Evolutionary conservation across 2,113 vertebrate genomes (phyloP).

Genomic region (Tragelaphus strepsiceros): DNA sequence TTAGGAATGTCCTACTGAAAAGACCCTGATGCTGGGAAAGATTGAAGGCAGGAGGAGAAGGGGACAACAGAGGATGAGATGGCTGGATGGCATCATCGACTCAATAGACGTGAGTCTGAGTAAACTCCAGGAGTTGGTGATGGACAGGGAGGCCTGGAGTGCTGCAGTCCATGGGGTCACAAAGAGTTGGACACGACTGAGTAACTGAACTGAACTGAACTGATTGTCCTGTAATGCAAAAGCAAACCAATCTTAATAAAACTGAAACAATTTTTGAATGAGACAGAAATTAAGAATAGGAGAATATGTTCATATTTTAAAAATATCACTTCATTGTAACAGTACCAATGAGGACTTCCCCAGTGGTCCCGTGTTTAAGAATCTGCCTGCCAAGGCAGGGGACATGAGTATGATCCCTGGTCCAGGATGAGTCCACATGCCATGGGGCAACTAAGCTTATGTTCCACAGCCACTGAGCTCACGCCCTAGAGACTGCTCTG

Average conservation of each 20-base stretch:
- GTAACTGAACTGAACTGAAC: not conserved
- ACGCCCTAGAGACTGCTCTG: rapidly evolving
- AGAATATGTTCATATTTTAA: not conserved
- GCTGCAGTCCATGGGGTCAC: not conserved
- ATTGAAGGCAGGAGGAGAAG: not conserved
- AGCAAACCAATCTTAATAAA: not conserved
- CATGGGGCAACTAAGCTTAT: not conserved
- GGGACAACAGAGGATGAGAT: not conserved
- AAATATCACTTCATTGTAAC: not conserved
- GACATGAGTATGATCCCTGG: not conserved
- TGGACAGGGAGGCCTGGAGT: not conserved
- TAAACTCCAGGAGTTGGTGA: not conserved
- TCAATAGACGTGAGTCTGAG: not conserved
- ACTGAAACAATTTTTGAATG: not conserved
- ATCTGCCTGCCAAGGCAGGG: not conserved
- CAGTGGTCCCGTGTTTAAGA: not conserved
- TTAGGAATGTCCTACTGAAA: not conserved
- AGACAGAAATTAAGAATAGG: not conserved
- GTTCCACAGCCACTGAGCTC: not conserved
- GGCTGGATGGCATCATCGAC: not conserved
- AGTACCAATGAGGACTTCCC: not conserved
- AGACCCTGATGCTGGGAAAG: not conserved
- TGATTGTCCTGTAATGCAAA: not conserved
- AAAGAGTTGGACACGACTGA: not conserved
- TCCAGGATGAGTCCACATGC: not conserved